A percentile compares a stretch with the other conserved stretches of the same genome.
Conservation (phyloP, 2,113 vertebrate species). For the Gorsachius goisagi region DNA sequence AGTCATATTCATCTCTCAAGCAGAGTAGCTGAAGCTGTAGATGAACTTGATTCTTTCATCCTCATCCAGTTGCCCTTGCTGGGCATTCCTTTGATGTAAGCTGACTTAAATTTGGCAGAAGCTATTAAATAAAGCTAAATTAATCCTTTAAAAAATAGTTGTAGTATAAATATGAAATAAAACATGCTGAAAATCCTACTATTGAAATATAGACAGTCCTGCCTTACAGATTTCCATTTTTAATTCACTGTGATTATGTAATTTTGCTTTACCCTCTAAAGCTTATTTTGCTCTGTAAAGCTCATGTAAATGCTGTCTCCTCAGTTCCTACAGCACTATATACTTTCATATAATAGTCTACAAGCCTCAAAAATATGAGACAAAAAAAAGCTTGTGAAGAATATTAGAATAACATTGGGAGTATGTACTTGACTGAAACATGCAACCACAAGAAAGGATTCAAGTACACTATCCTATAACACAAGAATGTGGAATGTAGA, state of each 20-base stretch:
- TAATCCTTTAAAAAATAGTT: not conserved
- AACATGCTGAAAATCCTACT: not conserved
- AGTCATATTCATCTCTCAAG: not conserved
- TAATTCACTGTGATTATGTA: not conserved
- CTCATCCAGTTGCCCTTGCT: not conserved
- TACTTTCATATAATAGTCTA: not conserved
- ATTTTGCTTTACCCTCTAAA: not conserved
- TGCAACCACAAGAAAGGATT: not conserved
- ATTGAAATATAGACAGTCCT: not conserved
- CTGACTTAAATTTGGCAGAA: not conserved
- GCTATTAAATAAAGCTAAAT: not conserved
- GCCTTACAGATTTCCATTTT: not conserved
- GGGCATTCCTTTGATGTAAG: not conserved
- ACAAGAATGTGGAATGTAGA: not conserved
- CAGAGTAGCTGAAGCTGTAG: not conserved
- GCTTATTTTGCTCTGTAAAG: not conserved
- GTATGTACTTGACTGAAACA: not conserved
- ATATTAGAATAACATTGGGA: not conserved
- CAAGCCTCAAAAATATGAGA: not conserved
- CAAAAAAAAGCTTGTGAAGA: not conserved
- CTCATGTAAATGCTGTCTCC: not conserved
- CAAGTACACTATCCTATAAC: not conserved
- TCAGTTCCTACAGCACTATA: not conserved
- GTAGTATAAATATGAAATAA: not conserved
- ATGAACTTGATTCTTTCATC: not conserved